Conservation (phyloP, 2,888 invertebrate species). For the Phania funesta region DNA sequence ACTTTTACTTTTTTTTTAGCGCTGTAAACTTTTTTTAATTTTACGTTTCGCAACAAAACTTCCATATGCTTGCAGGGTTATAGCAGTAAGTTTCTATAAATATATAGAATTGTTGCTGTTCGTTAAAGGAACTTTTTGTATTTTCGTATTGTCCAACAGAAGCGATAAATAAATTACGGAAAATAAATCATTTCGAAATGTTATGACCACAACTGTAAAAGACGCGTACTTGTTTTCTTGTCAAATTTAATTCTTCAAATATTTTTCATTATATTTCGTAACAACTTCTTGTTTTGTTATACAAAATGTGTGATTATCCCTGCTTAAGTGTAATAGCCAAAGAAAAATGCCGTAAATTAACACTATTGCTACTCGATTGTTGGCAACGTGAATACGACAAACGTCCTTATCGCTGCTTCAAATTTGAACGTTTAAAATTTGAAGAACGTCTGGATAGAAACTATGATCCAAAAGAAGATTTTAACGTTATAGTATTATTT, state of each 20-base stretch:
- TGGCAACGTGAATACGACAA: constrained; percentile 79
- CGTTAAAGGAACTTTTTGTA: no score
- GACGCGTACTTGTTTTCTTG: neutral
- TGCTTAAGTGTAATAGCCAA: neutral
- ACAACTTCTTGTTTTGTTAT: neutral
- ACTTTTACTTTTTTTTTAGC: no score
- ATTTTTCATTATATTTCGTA: neutral
- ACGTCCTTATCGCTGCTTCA: constrained; percentile 75
- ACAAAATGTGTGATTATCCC: constrained; percentile 42
- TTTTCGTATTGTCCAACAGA: no score
- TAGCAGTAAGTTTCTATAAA: no score
- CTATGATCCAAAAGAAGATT: constrained; percentile 72
- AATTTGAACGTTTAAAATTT: constrained; percentile 73
- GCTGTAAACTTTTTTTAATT: no score
- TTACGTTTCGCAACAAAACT: no score
- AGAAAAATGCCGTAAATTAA: constrained; percentile 56
- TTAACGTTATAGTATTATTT: constrained; percentile 73
- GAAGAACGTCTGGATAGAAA: constrained; percentile 72
- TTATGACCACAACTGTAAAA: no score
- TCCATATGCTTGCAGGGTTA: no score
- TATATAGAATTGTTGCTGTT: no score
- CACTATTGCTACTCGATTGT: constrained; percentile 73
- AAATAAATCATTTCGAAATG: no score
- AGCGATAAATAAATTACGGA: no score
- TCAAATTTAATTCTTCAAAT: neutral